Conservation (phyloP, 2,797 vertebrate species). For the Enteromius viviparus region DNA sequence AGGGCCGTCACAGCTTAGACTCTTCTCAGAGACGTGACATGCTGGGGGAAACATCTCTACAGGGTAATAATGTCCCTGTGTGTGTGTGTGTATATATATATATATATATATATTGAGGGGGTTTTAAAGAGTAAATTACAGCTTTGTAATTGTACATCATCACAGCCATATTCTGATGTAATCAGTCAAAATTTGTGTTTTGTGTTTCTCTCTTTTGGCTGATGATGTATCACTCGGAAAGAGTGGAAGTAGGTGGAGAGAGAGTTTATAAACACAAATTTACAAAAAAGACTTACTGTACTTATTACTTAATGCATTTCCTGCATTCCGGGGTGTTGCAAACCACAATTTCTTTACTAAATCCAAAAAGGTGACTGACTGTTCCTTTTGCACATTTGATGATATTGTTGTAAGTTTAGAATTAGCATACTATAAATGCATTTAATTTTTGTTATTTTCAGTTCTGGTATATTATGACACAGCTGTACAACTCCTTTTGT, state of each 20-base stretch:
- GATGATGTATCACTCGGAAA: neutral
- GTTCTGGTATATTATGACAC: neutral
- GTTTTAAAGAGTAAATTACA: neutral
- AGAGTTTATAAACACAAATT: neutral
- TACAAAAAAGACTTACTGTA: neutral
- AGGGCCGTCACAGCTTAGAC: slow-evolving; percentile 83
- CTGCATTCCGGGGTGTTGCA: neutral
- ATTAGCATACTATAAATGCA: neutral
- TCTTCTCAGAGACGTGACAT: slow-evolving; percentile 81
- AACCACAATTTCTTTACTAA: neutral
- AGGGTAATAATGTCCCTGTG: slow-evolving; percentile 73
- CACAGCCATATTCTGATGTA: no score
- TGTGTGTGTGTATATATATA: no score
- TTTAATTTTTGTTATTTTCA: neutral
- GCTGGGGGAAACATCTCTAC: slow-evolving; percentile 83
- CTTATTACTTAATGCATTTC: neutral
- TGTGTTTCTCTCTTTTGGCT: neutral
- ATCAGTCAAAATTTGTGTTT: neutral
- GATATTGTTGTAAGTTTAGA: neutral
- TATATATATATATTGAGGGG: neutral
- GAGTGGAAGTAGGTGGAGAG: neutral
- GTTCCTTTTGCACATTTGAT: neutral
- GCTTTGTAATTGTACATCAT: neutral
- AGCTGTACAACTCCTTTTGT: neutral
- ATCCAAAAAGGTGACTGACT: neutral